Conservation (phyloP, 2,888 invertebrate genomes). For the Mechanitis mazaeus region DNA sequence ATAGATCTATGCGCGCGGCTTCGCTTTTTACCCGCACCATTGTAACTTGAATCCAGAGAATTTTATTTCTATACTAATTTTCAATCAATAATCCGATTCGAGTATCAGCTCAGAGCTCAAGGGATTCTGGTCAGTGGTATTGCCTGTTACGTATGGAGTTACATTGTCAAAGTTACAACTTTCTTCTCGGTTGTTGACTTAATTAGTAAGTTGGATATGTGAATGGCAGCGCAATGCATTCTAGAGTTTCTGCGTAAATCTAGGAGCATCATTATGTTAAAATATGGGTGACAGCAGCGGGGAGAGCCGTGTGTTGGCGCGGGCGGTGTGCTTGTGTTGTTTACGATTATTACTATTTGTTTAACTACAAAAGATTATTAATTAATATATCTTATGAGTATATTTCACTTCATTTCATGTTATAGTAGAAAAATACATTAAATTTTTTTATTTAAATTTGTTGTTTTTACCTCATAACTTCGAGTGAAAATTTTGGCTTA, state of each 20-base stretch:
- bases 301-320: conserved; percentile 27
- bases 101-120: conserved; percentile 35
- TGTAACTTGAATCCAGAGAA: conserved; percentile 35
- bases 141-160: conserved; percentile 68
- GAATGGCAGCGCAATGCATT: conserved; percentile 74
- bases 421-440: too few species aligned
- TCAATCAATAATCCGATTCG: conserved; percentile 1
- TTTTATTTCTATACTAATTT: conserved; percentile 14
- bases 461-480: too few species aligned
- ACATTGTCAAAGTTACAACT: conserved; percentile 75
- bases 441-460: too few species aligned
- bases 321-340: conserved; percentile 26
- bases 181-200: conserved; percentile 71
- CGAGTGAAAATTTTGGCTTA: too few species aligned
- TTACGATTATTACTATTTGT: conserved; percentile 26
- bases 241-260: conserved; percentile 56
- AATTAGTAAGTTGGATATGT: conserved; percentile 76
- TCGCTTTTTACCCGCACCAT: conserved; percentile 53
- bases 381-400: too few species aligned
- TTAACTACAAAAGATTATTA: conserved; percentile 2
- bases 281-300: conserved; percentile 60
- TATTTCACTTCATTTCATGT: too few species aligned
- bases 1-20: conserved; percentile 71
- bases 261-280: conserved; percentile 70
- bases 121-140: conserved; percentile 42